Evolutionary conservation across 1,140 invertebrate species (phyloP).

Genomic region (Listronotus bonariensis): DNA sequence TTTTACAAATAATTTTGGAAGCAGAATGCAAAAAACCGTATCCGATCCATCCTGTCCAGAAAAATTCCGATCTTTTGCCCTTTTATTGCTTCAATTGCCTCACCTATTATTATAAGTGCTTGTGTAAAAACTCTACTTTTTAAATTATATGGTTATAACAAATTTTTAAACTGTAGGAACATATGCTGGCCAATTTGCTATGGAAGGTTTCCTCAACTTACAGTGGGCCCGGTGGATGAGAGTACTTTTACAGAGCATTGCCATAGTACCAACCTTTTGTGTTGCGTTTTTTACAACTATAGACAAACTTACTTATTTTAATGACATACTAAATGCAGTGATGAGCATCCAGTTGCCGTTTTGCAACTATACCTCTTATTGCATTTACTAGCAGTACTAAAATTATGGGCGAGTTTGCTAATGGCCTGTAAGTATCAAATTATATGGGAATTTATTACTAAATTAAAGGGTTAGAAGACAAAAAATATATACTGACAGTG

Average conservation of each 20-base stretch:
- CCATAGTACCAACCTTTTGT: constrained; percentile 86
- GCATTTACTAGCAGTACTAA: constrained; percentile 82
- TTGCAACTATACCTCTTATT: constrained; percentile 83
- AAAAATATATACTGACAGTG: no score
- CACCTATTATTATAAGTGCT: background rate
- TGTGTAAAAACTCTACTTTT: background rate
- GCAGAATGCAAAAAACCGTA: no score
- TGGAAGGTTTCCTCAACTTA: constrained; percentile 89
- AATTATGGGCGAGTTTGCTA: constrained; percentile 87
- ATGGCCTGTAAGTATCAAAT: constrained; percentile 65
- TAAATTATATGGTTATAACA: constrained; percentile 9
- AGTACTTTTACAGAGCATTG: constrained; percentile 82
- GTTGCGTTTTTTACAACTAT: constrained; percentile 78
- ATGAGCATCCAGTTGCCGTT: constrained; percentile 88
- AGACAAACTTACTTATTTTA: constrained; percentile 81
- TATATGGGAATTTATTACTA: no score
- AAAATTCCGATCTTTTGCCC: no score
- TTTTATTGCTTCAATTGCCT: background rate
- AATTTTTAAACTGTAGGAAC: constrained; percentile 60
- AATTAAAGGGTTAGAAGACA: no score
- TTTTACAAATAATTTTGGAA: no score
- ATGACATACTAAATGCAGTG: constrained; percentile 87
- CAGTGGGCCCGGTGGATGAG: constrained; percentile 89
- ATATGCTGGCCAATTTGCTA: constrained; percentile 78
- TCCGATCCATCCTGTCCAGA: no score